A percentile compares a stretch with the other conserved stretches of the same genome.
Conservation (phyloP, 2,797 vertebrate genomes). For the Anas flavirostris region DNA sequence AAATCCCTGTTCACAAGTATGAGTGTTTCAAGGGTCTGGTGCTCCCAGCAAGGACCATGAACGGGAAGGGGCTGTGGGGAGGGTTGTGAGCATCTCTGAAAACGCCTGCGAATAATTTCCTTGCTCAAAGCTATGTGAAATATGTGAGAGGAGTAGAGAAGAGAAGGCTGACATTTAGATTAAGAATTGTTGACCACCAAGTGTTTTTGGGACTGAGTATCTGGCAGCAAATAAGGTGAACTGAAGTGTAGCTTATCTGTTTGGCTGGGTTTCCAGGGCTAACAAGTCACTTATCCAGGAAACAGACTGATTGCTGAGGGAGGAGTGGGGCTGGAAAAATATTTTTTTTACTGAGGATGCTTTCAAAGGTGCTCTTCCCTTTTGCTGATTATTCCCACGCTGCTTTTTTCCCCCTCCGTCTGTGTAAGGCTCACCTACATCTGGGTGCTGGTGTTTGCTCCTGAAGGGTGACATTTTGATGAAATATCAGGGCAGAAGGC, state of each 20-base stretch:
- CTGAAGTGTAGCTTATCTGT: not conserved
- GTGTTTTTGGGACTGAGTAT: conserved; percentile 15
- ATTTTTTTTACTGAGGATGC: not conserved
- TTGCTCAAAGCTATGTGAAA: not conserved
- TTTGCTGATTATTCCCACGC: not conserved
- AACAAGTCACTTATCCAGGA: not conserved
- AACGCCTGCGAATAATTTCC: not conserved
- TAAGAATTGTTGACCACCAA: conserved; percentile 3
- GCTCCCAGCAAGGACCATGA: not conserved
- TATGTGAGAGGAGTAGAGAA: not conserved
- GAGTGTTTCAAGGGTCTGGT: not conserved
- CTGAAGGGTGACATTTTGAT: not conserved
- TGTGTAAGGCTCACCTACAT: not conserved
- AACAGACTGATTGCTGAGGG: not conserved
- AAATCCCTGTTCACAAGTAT: not conserved
- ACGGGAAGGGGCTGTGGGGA: not conserved
- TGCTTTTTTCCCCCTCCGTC: not conserved
- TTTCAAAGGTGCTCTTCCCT: conserved; percentile 32
- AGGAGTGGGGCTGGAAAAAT: not conserved
- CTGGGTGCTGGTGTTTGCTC: not conserved
- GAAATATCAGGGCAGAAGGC: not conserved
- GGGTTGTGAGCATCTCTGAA: not conserved
- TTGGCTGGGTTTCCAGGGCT: conserved; percentile 39
- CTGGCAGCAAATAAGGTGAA: conserved; percentile 38
- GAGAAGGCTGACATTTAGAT: conserved; percentile 12